Conservation (phyloP, 2,797 vertebrate species). For the Notoglanidium macrostoma region DNA sequence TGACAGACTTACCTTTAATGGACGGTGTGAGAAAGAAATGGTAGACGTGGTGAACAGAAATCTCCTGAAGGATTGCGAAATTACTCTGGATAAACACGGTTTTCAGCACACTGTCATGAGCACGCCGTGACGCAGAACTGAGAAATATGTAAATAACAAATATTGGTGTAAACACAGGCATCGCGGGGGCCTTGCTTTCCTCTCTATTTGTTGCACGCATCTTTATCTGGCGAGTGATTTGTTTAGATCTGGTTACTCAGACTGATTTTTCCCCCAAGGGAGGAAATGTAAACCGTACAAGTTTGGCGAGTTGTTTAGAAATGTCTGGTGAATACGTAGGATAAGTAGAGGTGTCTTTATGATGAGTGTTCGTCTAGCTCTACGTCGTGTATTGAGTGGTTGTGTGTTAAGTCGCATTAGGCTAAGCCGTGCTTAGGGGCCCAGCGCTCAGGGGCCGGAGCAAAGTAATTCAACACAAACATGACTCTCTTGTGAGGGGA, state of each 20-base stretch:
- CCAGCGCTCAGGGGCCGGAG: constrained; percentile 68
- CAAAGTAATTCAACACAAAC: constrained; percentile 71
- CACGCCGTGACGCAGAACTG: constrained; percentile 27
- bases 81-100: constrained; percentile 32
- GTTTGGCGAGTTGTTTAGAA: constrained; percentile 65
- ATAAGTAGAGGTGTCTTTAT: neutral
- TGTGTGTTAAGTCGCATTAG: constrained; percentile 58
- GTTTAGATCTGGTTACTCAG: constrained; percentile 70
- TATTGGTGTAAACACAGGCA: constrained; percentile 49
- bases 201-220: constrained; percentile 57
- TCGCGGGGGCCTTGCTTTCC: constrained; percentile 20
- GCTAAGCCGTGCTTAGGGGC: constrained; percentile 72
- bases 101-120: constrained; percentile 44
- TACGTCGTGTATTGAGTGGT: no score
- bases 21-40: neutral
- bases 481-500: constrained; percentile 9
- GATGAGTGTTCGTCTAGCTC: constrained; percentile 3
- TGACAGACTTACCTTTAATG: neutral
- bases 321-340: neutral
- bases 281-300: constrained; percentile 70
- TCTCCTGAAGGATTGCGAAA: constrained; percentile 21
- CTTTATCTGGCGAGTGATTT: constrained; percentile 54
- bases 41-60: constrained; percentile 2
- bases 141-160: constrained; percentile 60
- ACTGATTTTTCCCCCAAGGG: constrained; percentile 63